Percentiles rank a stretch among this genome's conserved stretches.
Evolutionary conservation across 1,140 invertebrate genomes (phyloP).

Genomic region (Antheraea mylitta): DNA sequence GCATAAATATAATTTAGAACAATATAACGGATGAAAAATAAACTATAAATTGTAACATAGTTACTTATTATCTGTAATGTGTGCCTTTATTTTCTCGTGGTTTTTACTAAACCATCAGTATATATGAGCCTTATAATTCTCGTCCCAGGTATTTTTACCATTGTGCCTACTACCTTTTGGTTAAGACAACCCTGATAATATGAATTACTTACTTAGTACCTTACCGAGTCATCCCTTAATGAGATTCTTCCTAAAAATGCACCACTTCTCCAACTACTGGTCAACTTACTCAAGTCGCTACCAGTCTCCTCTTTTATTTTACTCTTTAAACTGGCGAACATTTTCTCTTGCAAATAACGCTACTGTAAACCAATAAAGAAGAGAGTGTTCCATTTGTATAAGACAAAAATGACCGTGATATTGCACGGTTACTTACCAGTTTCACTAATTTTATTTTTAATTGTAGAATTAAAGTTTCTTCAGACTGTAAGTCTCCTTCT

Average conservation of each 20-base stretch:
- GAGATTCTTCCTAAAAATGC: constrained; percentile 65
- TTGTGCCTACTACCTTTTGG: too few relatives aligned
- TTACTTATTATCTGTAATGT: too few relatives aligned
- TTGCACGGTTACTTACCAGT: constrained; percentile 15
- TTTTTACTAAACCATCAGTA: too few relatives aligned
- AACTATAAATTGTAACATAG: too few relatives aligned
- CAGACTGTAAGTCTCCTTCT: neutral
- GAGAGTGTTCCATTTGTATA: constrained; percentile 30
- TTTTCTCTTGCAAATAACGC: constrained; percentile 29
- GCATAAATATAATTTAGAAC: too few relatives aligned
- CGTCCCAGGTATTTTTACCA: too few relatives aligned
- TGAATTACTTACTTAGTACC: constrained; percentile 15
- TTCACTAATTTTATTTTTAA: neutral
- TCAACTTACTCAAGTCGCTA: constrained; percentile 68
- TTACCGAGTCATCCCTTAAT: constrained; percentile 66
- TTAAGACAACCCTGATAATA: too few relatives aligned
- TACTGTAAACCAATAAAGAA: constrained; percentile 21
- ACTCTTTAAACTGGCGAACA: constrained; percentile 73
- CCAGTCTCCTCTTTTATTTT: constrained; percentile 75
- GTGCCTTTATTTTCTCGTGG: too few relatives aligned
- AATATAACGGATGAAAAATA: too few relatives aligned
- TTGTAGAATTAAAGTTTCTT: neutral
- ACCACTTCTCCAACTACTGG: constrained; percentile 68
- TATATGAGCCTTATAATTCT: too few relatives aligned
- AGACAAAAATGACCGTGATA: constrained; percentile 38